Percentiles rank a stretch among this genome's conserved stretches.
Evolutionary conservation across 2,888 invertebrate species (phyloP).

Genomic region (Agrotis ipsilon): DNA sequence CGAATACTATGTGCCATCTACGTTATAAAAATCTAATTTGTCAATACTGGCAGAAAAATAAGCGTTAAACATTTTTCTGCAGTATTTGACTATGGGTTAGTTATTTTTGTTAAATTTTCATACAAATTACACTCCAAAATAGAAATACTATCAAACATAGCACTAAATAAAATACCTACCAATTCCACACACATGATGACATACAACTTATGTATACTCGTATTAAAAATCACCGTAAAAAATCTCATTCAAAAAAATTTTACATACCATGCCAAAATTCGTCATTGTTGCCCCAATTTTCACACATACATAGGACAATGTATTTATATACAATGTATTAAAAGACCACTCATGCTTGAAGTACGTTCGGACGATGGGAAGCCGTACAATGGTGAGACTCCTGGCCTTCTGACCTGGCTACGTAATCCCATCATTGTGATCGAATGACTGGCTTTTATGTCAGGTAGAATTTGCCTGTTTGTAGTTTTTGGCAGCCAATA

Average conservation of each 20-base stretch:
- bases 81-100: too few species aligned
- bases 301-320: constrained; percentile 13
- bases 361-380: constrained; percentile 58
- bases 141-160: background rate
- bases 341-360: constrained; percentile 56
- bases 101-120: too few species aligned
- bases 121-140: too few species aligned
- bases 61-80: too few species aligned
- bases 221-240: constrained; percentile 15
- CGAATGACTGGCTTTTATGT: constrained; percentile 43
- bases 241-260: constrained; percentile 8
- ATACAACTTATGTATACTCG: background rate
- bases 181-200: background rate
- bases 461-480: constrained; percentile 8
- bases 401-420: constrained; percentile 68
- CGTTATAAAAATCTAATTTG: too few species aligned
- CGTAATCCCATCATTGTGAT: constrained; percentile 62
- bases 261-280: constrained; percentile 27
- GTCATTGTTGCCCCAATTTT: constrained; percentile 29
- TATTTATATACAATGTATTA: constrained; percentile 25
- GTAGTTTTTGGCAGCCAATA: constrained; percentile 1
- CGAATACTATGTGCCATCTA: too few species aligned
- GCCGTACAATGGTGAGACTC: constrained; percentile 58
- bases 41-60: too few species aligned
- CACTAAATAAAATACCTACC: background rate